Evolutionary conservation across 2,797 vertebrate species (phyloP).

Genomic region (Calcarius lapponicus): DNA sequence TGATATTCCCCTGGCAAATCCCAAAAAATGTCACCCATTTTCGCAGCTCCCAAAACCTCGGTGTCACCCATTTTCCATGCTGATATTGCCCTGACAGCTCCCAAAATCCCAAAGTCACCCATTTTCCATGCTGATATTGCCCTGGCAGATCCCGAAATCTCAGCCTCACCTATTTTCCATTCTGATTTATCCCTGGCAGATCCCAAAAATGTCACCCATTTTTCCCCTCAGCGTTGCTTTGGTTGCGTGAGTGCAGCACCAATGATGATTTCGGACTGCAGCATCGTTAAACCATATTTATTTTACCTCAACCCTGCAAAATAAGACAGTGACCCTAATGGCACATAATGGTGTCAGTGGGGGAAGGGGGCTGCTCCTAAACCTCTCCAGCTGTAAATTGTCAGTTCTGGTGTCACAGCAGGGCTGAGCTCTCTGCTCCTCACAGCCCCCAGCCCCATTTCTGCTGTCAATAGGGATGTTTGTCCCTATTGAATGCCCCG

Average conservation of each 20-base stretch:
- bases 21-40: too few species aligned
- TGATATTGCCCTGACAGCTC: fast-evolving
- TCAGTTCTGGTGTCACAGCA: fast-evolving
- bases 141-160: neutral
- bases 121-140: fast-evolving
- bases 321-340: neutral
- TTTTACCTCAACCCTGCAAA: neutral
- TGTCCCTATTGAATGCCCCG: neutral
- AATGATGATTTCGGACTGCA: neutral
- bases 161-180: neutral
- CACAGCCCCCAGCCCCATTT: neutral
- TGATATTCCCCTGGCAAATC: fast-evolving
- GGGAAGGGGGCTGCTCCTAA: neutral
- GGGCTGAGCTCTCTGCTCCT: neutral
- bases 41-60: neutral
- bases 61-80: too few species aligned
- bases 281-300: neutral
- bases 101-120: neutral
- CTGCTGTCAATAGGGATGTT: neutral
- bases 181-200: fast-evolving
- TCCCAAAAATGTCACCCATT: neutral
- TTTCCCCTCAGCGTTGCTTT: neutral
- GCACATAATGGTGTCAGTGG: fast-evolving
- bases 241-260: fast-evolving
- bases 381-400: neutral